These are phyloP conservation scores for Ormyrus nitidulus DNA, from an alignment of 2,888 invertebrate species.

Conservation along the genomic window DNA sequence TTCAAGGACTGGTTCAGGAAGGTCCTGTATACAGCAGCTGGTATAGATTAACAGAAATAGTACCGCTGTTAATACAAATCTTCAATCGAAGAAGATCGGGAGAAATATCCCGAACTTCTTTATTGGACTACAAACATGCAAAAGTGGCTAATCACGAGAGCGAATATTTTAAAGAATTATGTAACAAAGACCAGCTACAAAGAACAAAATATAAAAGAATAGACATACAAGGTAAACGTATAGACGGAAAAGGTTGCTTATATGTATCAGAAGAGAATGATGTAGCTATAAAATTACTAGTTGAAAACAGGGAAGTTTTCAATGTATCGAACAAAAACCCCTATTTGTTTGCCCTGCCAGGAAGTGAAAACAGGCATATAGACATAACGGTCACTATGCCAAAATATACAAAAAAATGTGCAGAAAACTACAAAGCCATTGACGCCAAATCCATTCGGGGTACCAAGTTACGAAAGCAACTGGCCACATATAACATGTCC, in stretches of 20 bases:
- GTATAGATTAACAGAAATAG: background rate
- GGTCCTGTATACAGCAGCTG: background rate
- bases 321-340: background rate
- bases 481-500: background rate
- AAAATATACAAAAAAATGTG: slow-evolving; percentile 4
- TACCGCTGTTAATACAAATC: background rate
- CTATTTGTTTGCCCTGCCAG: slow-evolving; percentile 14
- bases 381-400: background rate
- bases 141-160: background rate
- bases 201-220: background rate
- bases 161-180: slow-evolving; percentile 9
- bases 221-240: slow-evolving; percentile 1
- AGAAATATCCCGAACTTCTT: background rate
- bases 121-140: background rate
- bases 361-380: background rate
- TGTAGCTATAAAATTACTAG: background rate
- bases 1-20: background rate
- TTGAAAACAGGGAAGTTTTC: background rate
- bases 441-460: slow-evolving; percentile 16
- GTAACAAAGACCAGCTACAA: background rate
- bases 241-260: background rate
- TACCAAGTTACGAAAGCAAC: background rate
- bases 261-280: slow-evolving; percentile 1
- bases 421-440: background rate
- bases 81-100: background rate